phyloP scores from a whole-genome alignment of 1,140 invertebrate species.

The Diploscapter pachys region DNA sequence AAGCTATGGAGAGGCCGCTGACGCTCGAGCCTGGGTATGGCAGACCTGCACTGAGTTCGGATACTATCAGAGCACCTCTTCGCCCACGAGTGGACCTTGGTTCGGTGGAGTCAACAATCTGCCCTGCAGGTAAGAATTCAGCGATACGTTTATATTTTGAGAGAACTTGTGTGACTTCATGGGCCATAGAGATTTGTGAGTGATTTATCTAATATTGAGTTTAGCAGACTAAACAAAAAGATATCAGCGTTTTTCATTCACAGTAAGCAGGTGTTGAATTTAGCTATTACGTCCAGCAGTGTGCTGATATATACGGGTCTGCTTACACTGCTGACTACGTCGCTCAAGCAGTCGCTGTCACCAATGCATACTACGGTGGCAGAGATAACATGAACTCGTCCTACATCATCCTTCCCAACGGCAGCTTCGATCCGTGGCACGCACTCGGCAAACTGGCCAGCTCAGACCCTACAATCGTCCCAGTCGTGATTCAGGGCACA shows the following conservation, averaged over 20 bases:
- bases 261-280: constrained; percentile 48
- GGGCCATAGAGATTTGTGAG: neutral
- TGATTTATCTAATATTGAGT: too few species aligned
- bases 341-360: constrained; percentile 63
- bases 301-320: constrained; percentile 73
- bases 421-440: constrained; percentile 89
- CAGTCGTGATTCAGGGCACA: constrained; percentile 52
- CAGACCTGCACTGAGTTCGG: constrained; percentile 93
- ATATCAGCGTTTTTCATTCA: neutral
- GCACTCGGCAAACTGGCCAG: constrained; percentile 66
- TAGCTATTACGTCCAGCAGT: constrained; percentile 74
- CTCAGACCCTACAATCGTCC: constrained; percentile 51
- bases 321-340: constrained; percentile 68
- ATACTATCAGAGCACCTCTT: constrained; percentile 81
- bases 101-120: constrained; percentile 30
- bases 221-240: too few species aligned
- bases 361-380: constrained; percentile 78
- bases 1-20: constrained; percentile 14
- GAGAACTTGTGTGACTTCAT: neutral
- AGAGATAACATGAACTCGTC: constrained; percentile 68
- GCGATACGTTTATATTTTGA: too few species aligned
- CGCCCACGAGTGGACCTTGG: constrained; percentile 54
- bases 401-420: constrained; percentile 81
- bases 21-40: constrained; percentile 76
- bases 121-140: neutral